Evolutionary conservation across 2,113 vertebrate species (phyloP).

Genomic region (Neolamprologus toae): DNA sequence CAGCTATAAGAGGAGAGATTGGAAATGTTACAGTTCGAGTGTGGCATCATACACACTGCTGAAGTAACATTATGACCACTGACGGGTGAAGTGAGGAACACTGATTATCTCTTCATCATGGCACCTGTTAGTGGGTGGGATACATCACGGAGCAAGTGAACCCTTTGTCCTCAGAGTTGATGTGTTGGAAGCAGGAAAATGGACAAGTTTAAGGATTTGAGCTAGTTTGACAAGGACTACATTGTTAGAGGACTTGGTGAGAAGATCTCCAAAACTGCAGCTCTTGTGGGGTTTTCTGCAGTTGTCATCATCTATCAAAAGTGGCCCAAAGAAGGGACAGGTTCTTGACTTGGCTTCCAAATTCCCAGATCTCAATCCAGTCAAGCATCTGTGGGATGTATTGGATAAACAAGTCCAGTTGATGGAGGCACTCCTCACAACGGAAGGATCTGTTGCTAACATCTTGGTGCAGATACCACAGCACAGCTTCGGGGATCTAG

Average conservation of each 20-base stretch:
- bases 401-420: background rate
- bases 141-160: background rate
- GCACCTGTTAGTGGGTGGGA: background rate
- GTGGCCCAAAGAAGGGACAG: background rate
- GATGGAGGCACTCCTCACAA: background rate
- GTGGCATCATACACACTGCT: background rate
- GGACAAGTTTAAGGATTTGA: background rate
- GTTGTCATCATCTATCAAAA: background rate
- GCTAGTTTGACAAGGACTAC: background rate
- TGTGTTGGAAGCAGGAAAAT: background rate
- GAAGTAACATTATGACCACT: background rate
- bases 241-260: background rate
- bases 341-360: background rate
- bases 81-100: background rate
- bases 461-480: background rate
- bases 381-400: background rate
- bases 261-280: background rate
- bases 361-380: background rate
- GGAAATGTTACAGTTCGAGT: background rate
- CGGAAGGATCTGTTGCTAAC: background rate
- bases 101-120: background rate
- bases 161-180: background rate
- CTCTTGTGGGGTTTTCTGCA: background rate
- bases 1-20: background rate
- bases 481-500: background rate